Base-by-base conservation (phyloP, 2,888 invertebrate genomes). In the Pilophorus perplexus region DNA sequence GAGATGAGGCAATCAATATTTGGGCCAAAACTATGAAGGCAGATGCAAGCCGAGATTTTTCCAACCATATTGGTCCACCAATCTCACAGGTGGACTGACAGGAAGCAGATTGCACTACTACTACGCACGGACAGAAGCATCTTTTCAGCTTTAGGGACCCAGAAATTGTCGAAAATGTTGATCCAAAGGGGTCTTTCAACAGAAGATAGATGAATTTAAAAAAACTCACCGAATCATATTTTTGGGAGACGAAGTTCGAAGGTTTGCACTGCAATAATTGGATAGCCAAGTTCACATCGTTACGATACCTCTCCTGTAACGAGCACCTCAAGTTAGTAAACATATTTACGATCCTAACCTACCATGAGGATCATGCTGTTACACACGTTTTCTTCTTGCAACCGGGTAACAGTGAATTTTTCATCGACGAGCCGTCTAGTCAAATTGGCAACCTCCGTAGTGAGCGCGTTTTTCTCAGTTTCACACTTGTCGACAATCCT, bases 211-310 rank as follows among this genome's bases (percentile, higher is more conserved):
- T 12, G 38, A 38, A 12, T 2, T n/a, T 6, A 25, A 10, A 52
- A 38, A 69, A 73, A 84, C 87, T 86, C 82, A 93, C 93, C 78
- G 87, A 86, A 76, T 92, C 91, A 74, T 91, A 84, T 79, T 89
- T 91, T 75, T 94, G 95, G 46, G 93, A 87, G 69, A 95, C 89
- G 81, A 94, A 96, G 79, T 91, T 91, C 71, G 91, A 90, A 72
- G 95, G 95, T 76, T 94, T 95, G 78, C 95, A 95, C 77, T 96
- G 95, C 62, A 96, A 81, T 74, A 96, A 81, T 78, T 95, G 93
- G 72, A 95, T 93, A 69, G 95, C 95, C 75, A 93, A 80, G 78
- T 89, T 91, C 76, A 95, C 93, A 77, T 96, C 96, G 75, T 89
- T 90, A 77, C 93, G 89, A 79, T 93, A 95, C 74, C 92, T 85